Evolutionary conservation across 1,140 invertebrate species (phyloP).

Genomic region (Brachionus asplanchnoidis): DNA sequence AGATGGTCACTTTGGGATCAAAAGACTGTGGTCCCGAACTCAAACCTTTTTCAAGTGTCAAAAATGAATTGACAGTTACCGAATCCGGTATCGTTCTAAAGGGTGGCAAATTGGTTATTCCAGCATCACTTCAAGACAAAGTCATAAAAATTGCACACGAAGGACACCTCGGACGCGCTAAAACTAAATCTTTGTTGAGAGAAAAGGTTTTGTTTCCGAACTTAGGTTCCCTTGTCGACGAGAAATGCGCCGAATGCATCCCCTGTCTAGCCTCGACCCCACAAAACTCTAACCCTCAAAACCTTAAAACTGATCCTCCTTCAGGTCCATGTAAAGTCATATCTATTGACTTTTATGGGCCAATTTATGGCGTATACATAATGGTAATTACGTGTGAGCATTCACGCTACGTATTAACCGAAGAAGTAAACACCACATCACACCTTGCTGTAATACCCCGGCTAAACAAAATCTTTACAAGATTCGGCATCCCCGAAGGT

Average conservation of each 20-base stretch:
- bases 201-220: background rate
- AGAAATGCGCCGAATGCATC: background rate
- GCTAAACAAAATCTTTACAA: background rate
- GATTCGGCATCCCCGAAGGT: background rate
- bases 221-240: background rate
- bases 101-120: background rate
- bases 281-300: too few species aligned
- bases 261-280: background rate
- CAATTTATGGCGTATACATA: background rate
- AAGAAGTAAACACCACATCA: background rate
- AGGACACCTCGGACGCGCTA: too few species aligned
- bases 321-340: background rate
- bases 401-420: background rate
- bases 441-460: background rate
- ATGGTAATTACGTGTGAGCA: background rate
- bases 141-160: too few species aligned
- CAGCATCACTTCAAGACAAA: too few species aligned
- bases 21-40: background rate
- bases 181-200: too few species aligned
- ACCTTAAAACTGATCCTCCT: background rate
- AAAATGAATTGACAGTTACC: background rate
- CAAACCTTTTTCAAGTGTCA: background rate
- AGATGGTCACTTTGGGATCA: background rate
- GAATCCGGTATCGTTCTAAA: background rate
- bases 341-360: background rate